Conservation (phyloP, 1,140 invertebrate species). For the Cyrtorhinus lividipennis region DNA sequence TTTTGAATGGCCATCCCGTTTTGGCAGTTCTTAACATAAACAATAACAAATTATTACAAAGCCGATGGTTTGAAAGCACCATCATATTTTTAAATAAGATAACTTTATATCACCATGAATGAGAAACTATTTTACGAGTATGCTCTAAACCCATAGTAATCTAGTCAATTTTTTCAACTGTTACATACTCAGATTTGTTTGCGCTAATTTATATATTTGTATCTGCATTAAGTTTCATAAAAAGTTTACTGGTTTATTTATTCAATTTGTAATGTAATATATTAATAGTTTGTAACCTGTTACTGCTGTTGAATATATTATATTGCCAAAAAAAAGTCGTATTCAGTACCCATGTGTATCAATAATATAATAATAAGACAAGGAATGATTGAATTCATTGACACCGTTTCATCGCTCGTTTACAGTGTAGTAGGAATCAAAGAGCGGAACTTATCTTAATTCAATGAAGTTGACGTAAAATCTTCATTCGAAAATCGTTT, state of each 20-base stretch:
- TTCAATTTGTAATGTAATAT: slow-evolving; percentile 10
- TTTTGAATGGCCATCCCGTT: not conserved
- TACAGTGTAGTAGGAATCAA: no score
- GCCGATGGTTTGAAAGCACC: not conserved
- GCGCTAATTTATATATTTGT: slow-evolving; percentile 13
- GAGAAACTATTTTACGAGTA: slow-evolving; percentile 15
- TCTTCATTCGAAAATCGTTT: no score
- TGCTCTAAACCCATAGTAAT: slow-evolving; percentile 5
- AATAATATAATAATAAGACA: no score
- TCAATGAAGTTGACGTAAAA: no score
- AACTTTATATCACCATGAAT: slow-evolving; percentile 9
- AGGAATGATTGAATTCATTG: no score
- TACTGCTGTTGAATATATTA: slow-evolving; percentile 16
- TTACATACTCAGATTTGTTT: slow-evolving; percentile 9
- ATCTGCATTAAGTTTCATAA: slow-evolving; percentile 6
- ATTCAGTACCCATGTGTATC: no score
- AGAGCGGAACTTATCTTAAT: no score
- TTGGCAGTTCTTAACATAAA: not conserved
- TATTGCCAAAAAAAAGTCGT: slow-evolving; percentile 10
- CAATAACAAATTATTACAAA: slow-evolving; percentile 10
- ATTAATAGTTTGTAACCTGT: slow-evolving; percentile 15
- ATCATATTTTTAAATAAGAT: slow-evolving; percentile 15
- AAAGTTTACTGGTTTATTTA: slow-evolving; percentile 1
- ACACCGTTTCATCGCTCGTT: no score
- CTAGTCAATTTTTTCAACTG: slow-evolving; percentile 15